Evolutionary conservation across 2,797 vertebrate species (phyloP), one percentile per base, ranked within the genome.

Genomic region (Ciconia nigra): DNA sequence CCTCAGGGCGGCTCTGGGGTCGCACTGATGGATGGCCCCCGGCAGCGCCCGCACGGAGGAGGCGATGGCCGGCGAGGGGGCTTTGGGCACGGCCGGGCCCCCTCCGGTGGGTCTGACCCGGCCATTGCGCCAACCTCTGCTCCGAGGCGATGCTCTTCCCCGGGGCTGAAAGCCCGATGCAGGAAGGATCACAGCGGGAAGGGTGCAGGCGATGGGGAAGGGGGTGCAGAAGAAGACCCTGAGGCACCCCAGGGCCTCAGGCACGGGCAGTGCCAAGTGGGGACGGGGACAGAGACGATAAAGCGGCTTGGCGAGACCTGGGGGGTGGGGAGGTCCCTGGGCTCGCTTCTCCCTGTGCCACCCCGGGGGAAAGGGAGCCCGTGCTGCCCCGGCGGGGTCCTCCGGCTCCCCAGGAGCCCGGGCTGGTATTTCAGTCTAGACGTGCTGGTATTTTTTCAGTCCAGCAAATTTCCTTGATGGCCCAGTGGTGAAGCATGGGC

Each of bases 371-470:
- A 37, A 42, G 1, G 39, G 66, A 81, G 77, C 90, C 86, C 28
- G 8, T 2, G 14, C 76, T 10, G 33, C 65, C 37, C 83, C 5
- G 4, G 65, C 81, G 86, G 79, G 65, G 73, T 72, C 35, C 83
- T 66, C 9, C 3, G 1, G n/a, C 90, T 95, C 54, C 49, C 82
- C 3, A 1, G 93, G 93, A 69, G 94, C 66, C 89, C 93, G 94
- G 95, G 81, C 95, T 93, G 90, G 89, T 93, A 84, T 92, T 93
- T 92, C 90, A 62, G 95, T 96, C 95, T 92, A 94, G 95, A 96
- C 95, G 0, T 29, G 62, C 66, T 79, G 95, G 93, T 67, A 95
- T 94, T 88, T 93, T 94, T 69, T 94, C 90, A 82, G 80, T 76
- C 90, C 90, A 29, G n/a, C 80, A 72, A 41, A 49, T 95, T 95